phyloP scores from a whole-genome alignment of 2,113 vertebrate species.

The Ceuthmochares aereus region DNA sequence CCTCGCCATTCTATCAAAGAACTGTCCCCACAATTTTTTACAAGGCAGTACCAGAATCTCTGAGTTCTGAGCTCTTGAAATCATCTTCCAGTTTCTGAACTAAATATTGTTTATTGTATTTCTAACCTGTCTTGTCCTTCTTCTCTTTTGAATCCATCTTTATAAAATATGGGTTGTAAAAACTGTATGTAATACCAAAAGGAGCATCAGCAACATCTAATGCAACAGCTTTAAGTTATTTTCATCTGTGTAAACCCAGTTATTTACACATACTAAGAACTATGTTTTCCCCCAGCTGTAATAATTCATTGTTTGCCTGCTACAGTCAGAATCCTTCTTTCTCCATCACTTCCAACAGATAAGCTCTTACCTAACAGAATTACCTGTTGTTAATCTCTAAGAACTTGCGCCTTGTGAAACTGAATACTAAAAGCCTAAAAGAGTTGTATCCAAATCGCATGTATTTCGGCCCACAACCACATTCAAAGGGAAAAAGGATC shows the following conservation, averaged over 20 bases:
- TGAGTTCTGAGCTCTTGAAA: neutral
- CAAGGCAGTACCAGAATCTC: neutral
- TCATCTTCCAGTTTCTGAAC: neutral
- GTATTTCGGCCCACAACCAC: neutral
- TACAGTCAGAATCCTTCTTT: neutral
- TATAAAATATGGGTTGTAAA: neutral
- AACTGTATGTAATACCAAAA: neutral
- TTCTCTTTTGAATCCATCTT: neutral
- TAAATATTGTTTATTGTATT: neutral
- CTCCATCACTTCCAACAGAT: neutral
- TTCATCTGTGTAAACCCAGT: neutral
- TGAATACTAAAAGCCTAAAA: neutral
- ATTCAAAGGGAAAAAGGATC: neutral
- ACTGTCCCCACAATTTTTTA: neutral
- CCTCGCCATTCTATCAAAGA: too few species aligned
- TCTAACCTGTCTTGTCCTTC: neutral
- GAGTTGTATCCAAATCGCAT: neutral
- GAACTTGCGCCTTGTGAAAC: neutral
- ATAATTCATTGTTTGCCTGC: neutral
- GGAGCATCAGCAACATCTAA: neutral
- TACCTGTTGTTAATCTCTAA: neutral
- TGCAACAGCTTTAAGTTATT: neutral
- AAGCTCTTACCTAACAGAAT: neutral
- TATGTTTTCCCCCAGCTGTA: neutral
- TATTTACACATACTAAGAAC: neutral